Percentiles rank a stretch among this genome's conserved stretches.
Evolutionary conservation across 1,140 invertebrate species (phyloP).

Genomic region (Gryllus bimaculatus): DNA sequence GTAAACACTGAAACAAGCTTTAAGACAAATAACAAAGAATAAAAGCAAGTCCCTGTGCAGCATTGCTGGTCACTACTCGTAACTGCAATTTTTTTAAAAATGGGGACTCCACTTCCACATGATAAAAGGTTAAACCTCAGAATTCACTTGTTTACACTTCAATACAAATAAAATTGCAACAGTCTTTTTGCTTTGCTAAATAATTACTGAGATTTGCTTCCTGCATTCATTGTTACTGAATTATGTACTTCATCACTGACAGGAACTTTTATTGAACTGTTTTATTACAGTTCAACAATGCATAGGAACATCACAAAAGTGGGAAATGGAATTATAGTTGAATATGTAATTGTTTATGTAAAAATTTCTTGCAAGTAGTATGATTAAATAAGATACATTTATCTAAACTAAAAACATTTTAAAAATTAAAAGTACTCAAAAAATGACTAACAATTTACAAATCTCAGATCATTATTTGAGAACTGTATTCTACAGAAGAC

Average conservation of each 20-base stretch:
- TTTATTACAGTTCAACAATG: conserved; percentile 11
- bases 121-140: too few relatives aligned
- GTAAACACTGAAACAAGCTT: neutral
- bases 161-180: too few relatives aligned
- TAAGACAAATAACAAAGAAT: neutral
- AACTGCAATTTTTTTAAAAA: neutral
- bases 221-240: too few relatives aligned
- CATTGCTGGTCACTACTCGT: neutral
- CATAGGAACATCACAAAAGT: conserved; percentile 18
- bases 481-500: neutral
- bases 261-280: conserved; percentile 17
- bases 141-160: too few relatives aligned
- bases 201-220: too few relatives aligned
- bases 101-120: too few relatives aligned
- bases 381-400: neutral
- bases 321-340: conserved; percentile 11
- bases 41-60: too few relatives aligned
- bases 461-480: neutral
- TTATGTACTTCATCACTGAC: conserved; percentile 6
- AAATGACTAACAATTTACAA: neutral
- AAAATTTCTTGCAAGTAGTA: neutral
- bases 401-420: neutral
- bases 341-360: neutral
- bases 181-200: too few relatives aligned
- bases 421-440: neutral